Conservation (phyloP, 1,140 invertebrate species). For the Bombus fervidus region DNA sequence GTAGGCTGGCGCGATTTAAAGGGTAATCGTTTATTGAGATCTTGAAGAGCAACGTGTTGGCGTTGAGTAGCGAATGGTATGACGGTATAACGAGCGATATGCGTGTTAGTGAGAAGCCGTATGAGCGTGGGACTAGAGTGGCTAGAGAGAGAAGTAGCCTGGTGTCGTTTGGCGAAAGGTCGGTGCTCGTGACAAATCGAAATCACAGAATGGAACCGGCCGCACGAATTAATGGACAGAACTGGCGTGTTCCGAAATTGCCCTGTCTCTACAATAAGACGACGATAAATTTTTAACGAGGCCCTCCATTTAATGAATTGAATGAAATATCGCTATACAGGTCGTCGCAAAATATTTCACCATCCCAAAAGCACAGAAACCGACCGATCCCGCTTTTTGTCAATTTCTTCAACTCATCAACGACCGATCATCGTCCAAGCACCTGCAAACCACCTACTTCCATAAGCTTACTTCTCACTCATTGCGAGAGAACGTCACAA, state of each 20-base stretch:
- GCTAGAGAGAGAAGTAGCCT: not conserved
- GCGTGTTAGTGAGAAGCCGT: not conserved
- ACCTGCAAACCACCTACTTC: too few relatives aligned
- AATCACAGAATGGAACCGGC: not conserved
- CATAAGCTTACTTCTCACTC: too few relatives aligned
- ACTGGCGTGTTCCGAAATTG: not conserved
- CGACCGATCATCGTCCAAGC: too few relatives aligned
- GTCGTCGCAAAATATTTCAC: too few relatives aligned
- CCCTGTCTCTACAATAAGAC: not conserved
- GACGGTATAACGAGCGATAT: conserved; percentile 12
- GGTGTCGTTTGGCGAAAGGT: conserved; percentile 1
- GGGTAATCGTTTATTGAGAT: not conserved
- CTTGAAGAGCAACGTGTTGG: conserved; percentile 4
- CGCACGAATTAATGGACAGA: not conserved
- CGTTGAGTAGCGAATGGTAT: not conserved
- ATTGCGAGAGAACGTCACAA: too few relatives aligned
- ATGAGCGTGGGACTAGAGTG: not conserved
- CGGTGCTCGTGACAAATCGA: conserved; percentile 6
- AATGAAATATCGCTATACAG: too few relatives aligned
- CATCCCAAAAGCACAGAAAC: too few relatives aligned
- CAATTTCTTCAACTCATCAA: too few relatives aligned
- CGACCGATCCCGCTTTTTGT: too few relatives aligned
- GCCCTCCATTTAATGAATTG: too few relatives aligned
- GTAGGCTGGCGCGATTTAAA: not conserved
- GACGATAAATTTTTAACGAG: conserved; percentile 4